phyloP scores from a whole-genome alignment of 2,888 invertebrate species.

The Antheraea yamamai region DNA sequence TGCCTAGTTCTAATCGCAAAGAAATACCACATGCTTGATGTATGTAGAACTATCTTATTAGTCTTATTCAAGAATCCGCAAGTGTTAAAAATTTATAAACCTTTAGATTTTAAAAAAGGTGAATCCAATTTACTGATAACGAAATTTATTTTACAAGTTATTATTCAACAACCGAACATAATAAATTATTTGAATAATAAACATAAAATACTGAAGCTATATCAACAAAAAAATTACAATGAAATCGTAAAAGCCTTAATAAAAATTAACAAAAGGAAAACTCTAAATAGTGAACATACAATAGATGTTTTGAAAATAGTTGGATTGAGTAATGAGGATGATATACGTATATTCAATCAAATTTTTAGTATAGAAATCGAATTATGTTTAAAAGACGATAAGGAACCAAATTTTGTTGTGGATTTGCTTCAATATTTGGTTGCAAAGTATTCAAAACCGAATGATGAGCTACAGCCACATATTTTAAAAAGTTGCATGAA shows the following conservation, averaged over 20 bases:
- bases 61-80: conserved; percentile 67
- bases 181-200: conserved; percentile 58
- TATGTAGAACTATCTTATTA: conserved; percentile 57
- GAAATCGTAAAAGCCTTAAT: conserved; percentile 71
- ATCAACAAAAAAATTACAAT: conserved; percentile 78
- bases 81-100: conserved; percentile 64
- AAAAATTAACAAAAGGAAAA: conserved; percentile 69
- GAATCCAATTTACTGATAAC: conserved; percentile 55
- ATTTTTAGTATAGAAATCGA: conserved; percentile 58
- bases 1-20: conserved; percentile 57
- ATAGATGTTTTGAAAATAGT: conserved; percentile 67
- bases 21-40: conserved; percentile 55
- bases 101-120: conserved; percentile 58
- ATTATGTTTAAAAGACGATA: conserved; percentile 70
- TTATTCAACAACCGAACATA: conserved; percentile 53
- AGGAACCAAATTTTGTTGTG: conserved; percentile 75
- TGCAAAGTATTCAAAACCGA: conserved; percentile 67
- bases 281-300: conserved; percentile 58
- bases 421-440: conserved; percentile 74
- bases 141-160: conserved; percentile 58
- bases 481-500: conserved; percentile 61
- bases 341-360: conserved; percentile 64
- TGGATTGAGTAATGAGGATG: conserved; percentile 66
- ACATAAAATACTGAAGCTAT: conserved; percentile 69
- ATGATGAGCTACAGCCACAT: conserved; percentile 56